A percentile compares a stretch with the other conserved stretches of the same genome.
These are phyloP conservation scores for Nebria salina DNA, from an alignment of 2,888 invertebrate species.

Conservation along the genomic window DNA sequence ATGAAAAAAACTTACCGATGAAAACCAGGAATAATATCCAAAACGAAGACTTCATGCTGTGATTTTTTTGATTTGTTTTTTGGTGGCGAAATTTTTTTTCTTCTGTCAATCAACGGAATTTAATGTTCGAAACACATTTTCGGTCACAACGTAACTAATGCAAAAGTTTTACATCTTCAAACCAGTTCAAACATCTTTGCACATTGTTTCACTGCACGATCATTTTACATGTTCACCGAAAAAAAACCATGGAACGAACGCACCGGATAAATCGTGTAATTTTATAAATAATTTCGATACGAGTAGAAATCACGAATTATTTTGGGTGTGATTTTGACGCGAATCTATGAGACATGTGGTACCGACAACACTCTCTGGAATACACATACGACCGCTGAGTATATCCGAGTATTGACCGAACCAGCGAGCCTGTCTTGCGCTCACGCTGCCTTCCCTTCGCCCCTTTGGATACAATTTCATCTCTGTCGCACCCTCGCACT, in stretches of 20 bases:
- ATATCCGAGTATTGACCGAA: slow-evolving; percentile 47
- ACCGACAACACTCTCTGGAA: slow-evolving; percentile 32
- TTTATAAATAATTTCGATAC: not conserved
- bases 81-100: not conserved
- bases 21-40: slow-evolving; percentile 43
- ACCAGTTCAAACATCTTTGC: slow-evolving; percentile 39
- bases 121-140: slow-evolving; percentile 43
- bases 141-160: slow-evolving; percentile 39
- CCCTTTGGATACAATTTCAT: slow-evolving; percentile 6
- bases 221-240: slow-evolving; percentile 33
- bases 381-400: slow-evolving; percentile 42
- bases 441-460: slow-evolving; percentile 21
- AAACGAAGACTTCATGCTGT: slow-evolving; percentile 34
- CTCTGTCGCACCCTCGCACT: slow-evolving; percentile 30
- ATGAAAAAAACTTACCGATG: slow-evolving; percentile 35
- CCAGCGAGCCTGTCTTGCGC: slow-evolving; percentile 43
- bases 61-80: slow-evolving; percentile 26
- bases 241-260: not conserved
- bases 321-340: slow-evolving; percentile 46
- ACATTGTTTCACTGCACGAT: slow-evolving; percentile 39
- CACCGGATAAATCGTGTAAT: slow-evolving; percentile 12
- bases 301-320: not conserved
- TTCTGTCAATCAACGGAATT: slow-evolving; percentile 20
- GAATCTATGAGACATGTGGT: slow-evolving; percentile 38
- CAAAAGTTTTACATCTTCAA: slow-evolving; percentile 41